Base-by-base conservation (phyloP, 2,113 vertebrate species). In the Casuarius casuarius region DNA sequence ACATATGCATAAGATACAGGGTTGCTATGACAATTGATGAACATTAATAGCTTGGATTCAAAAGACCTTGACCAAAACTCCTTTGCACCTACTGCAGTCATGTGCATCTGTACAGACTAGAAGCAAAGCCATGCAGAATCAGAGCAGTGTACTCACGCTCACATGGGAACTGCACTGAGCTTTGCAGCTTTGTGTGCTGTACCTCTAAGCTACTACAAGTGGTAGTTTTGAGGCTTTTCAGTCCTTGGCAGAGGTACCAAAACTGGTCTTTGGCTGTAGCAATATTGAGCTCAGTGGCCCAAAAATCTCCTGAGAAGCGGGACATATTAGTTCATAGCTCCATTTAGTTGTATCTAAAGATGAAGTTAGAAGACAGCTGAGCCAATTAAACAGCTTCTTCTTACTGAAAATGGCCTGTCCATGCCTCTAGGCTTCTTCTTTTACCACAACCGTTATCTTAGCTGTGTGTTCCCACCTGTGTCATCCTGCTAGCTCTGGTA, bases 11-110 rank as follows among this genome's bases (percentile, higher is more conserved):
- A 92, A 23, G 75, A 90, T 87, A 87, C 44, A 7, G 46, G 52
- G 73, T 95, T 95, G 65, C 84, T 76, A 84, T 84, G 87, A 63
- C 87, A 78, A 84, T 13, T 95, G 80, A 94, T 65, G 70, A 94
- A 66, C n/a, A 71, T 86, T 91, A 90, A 87, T 82, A 89, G 52
- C 62, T 71, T 78, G n/a, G 52, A 87, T 67, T 92, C 73, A 87
- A 95, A 92, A 26, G 73, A 81, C 66, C 51, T 74, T 25, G 23
- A 59, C 62, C 65, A 73, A 82, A 93, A 65, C 71, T 78, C 83
- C 62, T 61, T 61, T 62, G 54, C 25, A 62, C 1, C 5, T 31
- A n/a, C 10, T 26, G 81, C 66, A 85, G 33, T 52, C 54, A 26
- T 73, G 51, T 76, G 58, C n/a, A 83, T 44, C 29, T 74, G 40